A percentile compares a stretch with the other conserved stretches of the same genome.
phyloP scores from a whole-genome alignment of 2,797 vertebrate genomes.

The Leontocebus nigricollis region DNA sequence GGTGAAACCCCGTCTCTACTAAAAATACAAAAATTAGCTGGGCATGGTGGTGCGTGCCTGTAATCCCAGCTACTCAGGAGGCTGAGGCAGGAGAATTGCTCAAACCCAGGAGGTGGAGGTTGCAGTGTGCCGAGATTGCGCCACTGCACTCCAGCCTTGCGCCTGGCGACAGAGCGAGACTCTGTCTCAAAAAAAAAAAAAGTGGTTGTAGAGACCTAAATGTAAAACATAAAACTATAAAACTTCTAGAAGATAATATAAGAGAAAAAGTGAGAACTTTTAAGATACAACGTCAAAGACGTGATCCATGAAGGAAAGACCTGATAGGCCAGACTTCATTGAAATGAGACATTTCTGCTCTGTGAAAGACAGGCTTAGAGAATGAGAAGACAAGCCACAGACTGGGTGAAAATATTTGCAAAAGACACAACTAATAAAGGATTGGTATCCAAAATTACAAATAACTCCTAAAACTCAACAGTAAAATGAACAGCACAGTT shows the following conservation, averaged over 20 bases:
- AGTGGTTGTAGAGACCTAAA: neutral
- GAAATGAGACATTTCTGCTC: neutral
- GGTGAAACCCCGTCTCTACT: too few species aligned
- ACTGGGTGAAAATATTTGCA: neutral
- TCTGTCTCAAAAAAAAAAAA: too few species aligned
- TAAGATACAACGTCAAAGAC: neutral
- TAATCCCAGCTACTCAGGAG: too few species aligned
- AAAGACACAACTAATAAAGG: neutral
- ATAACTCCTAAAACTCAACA: slow-evolving; percentile 7
- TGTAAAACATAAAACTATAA: neutral
- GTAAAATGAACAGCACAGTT: neutral
- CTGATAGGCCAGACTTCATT: neutral
- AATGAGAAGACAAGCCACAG: neutral
- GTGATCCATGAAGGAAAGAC: neutral
- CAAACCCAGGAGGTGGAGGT: too few species aligned
- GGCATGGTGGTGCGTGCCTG: too few species aligned
- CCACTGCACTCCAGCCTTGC: too few species aligned
- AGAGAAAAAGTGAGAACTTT: neutral
- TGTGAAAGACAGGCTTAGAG: neutral
- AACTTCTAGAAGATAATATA: neutral
- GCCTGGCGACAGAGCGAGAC: too few species aligned
- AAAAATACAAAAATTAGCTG: too few species aligned
- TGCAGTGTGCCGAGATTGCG: too few species aligned
- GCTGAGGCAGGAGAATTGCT: too few species aligned
- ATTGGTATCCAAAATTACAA: neutral